Base-by-base conservation (phyloP, 2,888 invertebrate genomes). In the Xanthorhoe spadicearia region DNA sequence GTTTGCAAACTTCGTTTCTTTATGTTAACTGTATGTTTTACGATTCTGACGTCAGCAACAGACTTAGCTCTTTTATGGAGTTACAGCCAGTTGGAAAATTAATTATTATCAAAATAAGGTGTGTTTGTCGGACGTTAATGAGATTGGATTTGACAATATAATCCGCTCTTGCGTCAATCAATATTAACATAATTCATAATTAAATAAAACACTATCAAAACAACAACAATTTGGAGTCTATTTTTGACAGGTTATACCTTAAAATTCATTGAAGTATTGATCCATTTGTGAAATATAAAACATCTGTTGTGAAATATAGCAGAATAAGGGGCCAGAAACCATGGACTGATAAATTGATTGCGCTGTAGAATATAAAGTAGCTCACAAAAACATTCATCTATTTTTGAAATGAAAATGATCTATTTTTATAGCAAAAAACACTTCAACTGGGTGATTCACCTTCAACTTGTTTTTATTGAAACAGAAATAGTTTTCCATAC, bases 1-100 rank as follows among this genome's bases (percentile, higher is more conserved):
- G 54, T 63, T 57, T 65, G 55, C 57, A 59, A 61, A 65, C 61
- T 63, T 52, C 17, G 62, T 61, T 48, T 57, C 43, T 62, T 66
- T 66, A 58, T 43, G 38, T 68, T 62, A 53, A 69, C 55, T 51
- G 50, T 58, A 43, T 69, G 67, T 67, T 72, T 68, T 67, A 66
- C 58, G 50, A 57, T 52, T 60, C 28, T 71, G 64, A 69, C 72
- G 67, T 69, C 67, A 68, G 57, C 62, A 50, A 38, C 65, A 58
- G 53, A 66, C 60, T 51, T 69, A 55, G 57, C 63, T 61, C 52
- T 54, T 68, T 68, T 28, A 60, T 68, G 52, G 60, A 64, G 56
- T 62, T 58, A 60, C n/a, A 57, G 56, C 32, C 46, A 56, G 52
- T 58, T 56, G 54, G 54, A 55, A 53, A 43, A 43, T 62, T 51